Base-by-base conservation (phyloP, 2,113 vertebrate species). In the Hassar affinis region DNA sequence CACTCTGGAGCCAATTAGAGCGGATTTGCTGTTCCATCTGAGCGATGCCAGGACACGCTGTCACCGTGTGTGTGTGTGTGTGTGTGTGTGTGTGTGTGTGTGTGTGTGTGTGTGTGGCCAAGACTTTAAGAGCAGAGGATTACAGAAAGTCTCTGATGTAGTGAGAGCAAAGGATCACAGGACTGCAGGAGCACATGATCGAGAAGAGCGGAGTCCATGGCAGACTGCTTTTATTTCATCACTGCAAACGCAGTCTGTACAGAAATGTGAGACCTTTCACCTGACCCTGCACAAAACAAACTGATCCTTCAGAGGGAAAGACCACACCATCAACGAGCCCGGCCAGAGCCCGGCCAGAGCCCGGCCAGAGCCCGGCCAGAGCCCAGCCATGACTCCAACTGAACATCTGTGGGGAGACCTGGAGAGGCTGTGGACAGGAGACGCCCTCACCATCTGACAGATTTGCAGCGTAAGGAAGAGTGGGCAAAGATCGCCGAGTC, bases 1-100 rank as follows among this genome's bases (percentile, higher is more conserved):
- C 89, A 88, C 86, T 89, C 89, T 93, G 93, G 91, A 94, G 93
- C 91, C 94, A 95, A 96, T 94, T 95, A 95, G 92, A 84, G 91
- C 87, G 87, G 93, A 95, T 95, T 85, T 91, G 87, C 86, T 90
- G 89, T 88, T 87, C 89, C 90, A 85, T 91, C 90, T 89, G 92
- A 93, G 89, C 88, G 91, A 93, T 87, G 87, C 89, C 78, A 79
- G 69, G 33, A 81, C 78, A 84, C 38, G 61, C 38, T 49, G 56
- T 61, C 57, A 79, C 69, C 6, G 15, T 64, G 54, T 78, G 76
- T 78, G 76, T 38, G 52, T 54, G 74, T 57, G 52, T 38, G 51
- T 76, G 72, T 54, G 79, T 62, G n/a, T 66, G 51, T 45, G 18
- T 33, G 20, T 83, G 47, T 57, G 15, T 64, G 54, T 78, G 76